Base-by-base conservation (phyloP, 2,113 vertebrate species). In the Macaca nemestrina region DNA sequence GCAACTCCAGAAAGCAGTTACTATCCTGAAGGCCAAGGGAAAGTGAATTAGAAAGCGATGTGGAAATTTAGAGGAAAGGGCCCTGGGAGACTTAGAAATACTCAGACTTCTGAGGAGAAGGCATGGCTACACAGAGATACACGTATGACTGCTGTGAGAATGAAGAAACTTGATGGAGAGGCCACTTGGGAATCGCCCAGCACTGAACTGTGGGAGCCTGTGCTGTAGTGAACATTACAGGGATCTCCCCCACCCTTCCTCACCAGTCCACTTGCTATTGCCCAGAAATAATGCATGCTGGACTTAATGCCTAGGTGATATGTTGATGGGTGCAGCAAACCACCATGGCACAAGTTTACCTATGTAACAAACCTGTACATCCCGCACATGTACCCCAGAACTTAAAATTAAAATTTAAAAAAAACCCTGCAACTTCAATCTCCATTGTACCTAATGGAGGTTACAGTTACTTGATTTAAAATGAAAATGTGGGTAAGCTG, bases 391-490 rank as follows among this genome's bases (percentile, higher is more conserved):
- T 64, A 64, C 61, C 27, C 61, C 61, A 64, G 27, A 64, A 30
- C 61, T 64, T 30, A 64, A 64, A 64, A 13, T 64, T 30, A 64
- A 64, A 64, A 64, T 30, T 64, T 3, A 3, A 57, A 64, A 55
- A 40, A 86, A 82, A 78, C 48, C 87, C 73, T 70, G 59, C 55
- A 90, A 76, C 38, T 85, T 89, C 35, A 72, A 61, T 40, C 70
- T 78, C 48, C 48, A 50, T n/a, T 73, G 13, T 83, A 67, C 23
- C n/a, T 73, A 73, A 32, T 38, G 59, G 45, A 52, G 13, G 75
- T 20, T 92, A 82, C 75, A 75, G 55, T 86, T 94, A 92, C 48
- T 59, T 88, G 35, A 61, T 81, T 78, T 40, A 70, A 94, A 91
- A 87, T 76, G 25, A 87, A 82, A 87, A 68, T 76, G 30, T 40